These are phyloP conservation scores for Siphamia tubifer DNA, from an alignment of 2,113 vertebrate genomes.

Conservation along the genomic window DNA sequence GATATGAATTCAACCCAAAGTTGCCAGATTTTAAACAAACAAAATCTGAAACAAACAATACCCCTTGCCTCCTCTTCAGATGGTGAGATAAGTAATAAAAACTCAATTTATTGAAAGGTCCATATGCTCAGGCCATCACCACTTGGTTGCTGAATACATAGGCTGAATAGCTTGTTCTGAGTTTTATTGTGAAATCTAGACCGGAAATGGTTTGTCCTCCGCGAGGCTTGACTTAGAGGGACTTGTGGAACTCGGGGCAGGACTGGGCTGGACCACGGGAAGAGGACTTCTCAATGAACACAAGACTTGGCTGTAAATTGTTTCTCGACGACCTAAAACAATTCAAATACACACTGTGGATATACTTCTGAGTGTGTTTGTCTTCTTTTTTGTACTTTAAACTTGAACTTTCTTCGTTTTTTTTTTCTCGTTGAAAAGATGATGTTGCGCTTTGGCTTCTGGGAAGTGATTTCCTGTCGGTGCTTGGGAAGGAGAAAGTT, in stretches of 20 bases:
- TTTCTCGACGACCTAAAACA: neutral
- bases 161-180: rapidly evolving
- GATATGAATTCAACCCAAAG: too few species aligned
- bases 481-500: constrained; percentile 2
- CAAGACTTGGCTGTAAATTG: constrained; percentile 10
- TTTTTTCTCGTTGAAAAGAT: too few species aligned
- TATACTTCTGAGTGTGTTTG: neutral
- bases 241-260: constrained; percentile 3
- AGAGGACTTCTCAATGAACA: constrained; percentile 47
- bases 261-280: constrained; percentile 44
- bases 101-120: too few species aligned
- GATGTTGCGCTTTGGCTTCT: neutral
- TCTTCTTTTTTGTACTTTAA: neutral
- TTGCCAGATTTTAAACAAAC: too few species aligned
- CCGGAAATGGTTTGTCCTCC: constrained; percentile 12
- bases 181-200: constrained; percentile 42
- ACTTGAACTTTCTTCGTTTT: neutral
- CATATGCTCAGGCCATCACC: too few species aligned
- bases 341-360: neutral
- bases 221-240: neutral
- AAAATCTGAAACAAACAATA: too few species aligned
- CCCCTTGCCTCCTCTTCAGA: too few species aligned
- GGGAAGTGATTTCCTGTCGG: constrained; percentile 40
- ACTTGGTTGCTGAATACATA: too few species aligned
- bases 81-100: too few species aligned